Conservation (phyloP, 64 coral and sea anemone species). For the Pachyseris speciosa region DNA sequence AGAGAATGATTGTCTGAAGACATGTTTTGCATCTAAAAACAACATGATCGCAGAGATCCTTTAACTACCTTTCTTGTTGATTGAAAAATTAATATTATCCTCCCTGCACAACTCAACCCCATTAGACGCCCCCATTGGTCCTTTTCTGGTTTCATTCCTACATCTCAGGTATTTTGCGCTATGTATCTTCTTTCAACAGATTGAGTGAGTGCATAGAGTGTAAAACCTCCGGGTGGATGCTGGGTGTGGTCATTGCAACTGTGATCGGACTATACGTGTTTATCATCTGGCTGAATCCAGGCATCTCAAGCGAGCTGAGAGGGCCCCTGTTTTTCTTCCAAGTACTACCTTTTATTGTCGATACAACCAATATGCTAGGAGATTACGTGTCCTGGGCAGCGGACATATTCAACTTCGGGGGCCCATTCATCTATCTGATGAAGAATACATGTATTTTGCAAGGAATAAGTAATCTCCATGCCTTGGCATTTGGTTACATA, state of each 20-base stretch:
- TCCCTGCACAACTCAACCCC: too few relatives aligned
- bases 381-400: slow-evolving; percentile 45
- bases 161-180: too few relatives aligned
- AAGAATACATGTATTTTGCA: slow-evolving; percentile 48
- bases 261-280: slow-evolving; percentile 47
- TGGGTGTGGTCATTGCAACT: slow-evolving; percentile 52
- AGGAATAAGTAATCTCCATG: slow-evolving; percentile 41
- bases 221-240: slow-evolving; percentile 46
- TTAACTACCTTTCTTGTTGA: too few relatives aligned
- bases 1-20: too few relatives aligned
- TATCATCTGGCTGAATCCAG: slow-evolving; percentile 78
- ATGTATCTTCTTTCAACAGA: neutral
- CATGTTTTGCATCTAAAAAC: too few relatives aligned
- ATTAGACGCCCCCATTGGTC: too few relatives aligned
- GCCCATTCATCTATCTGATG: slow-evolving; percentile 50
- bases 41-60: too few relatives aligned
- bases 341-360: slow-evolving; percentile 62
- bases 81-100: too few relatives aligned
- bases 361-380: slow-evolving; percentile 32
- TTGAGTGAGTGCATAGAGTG: slow-evolving; percentile 20
- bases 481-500: slow-evolving; percentile 47
- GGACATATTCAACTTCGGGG: slow-evolving; percentile 76
- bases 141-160: too few relatives aligned
- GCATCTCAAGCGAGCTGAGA: slow-evolving; percentile 66
- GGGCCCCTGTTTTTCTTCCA: too few relatives aligned